Evolutionary conservation across 2,113 vertebrate species (phyloP).

Genomic region (Heterochromis multidens): DNA sequence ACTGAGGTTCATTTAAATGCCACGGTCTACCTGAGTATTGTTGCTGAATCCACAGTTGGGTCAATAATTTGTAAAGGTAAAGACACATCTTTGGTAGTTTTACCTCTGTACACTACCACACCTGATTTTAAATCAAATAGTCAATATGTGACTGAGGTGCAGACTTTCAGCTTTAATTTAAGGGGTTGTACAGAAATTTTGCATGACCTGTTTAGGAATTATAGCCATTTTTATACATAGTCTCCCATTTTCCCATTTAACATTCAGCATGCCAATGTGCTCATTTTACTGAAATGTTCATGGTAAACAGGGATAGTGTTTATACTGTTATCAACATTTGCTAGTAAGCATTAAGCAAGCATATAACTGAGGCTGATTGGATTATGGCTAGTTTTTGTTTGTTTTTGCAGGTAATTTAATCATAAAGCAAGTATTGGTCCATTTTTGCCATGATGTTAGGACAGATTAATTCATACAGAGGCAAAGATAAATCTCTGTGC

Average conservation of each 20-base stretch:
- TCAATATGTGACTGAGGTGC: background rate
- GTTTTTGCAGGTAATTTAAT: background rate
- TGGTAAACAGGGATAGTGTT: background rate
- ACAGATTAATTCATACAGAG: background rate
- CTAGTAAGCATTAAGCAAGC: background rate
- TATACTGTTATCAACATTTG: accelerated
- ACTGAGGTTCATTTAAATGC: accelerated
- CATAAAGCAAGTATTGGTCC: background rate
- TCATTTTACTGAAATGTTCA: background rate
- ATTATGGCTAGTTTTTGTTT: background rate
- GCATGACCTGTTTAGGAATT: background rate
- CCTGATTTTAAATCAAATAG: background rate
- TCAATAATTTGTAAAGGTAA: background rate
- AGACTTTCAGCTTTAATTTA: background rate
- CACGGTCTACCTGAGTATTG: background rate
- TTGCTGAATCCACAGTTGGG: background rate
- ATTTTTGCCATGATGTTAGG: background rate
- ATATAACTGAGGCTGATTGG: background rate
- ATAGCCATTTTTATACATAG: background rate
- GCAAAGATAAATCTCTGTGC: background rate
- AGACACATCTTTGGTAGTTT: background rate
- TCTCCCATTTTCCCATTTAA: background rate
- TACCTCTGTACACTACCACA: background rate
- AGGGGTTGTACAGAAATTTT: background rate
- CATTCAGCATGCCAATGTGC: background rate